Conservation (phyloP, 2,888 invertebrate species). For the Rhopalosiphum nymphaeae region DNA sequence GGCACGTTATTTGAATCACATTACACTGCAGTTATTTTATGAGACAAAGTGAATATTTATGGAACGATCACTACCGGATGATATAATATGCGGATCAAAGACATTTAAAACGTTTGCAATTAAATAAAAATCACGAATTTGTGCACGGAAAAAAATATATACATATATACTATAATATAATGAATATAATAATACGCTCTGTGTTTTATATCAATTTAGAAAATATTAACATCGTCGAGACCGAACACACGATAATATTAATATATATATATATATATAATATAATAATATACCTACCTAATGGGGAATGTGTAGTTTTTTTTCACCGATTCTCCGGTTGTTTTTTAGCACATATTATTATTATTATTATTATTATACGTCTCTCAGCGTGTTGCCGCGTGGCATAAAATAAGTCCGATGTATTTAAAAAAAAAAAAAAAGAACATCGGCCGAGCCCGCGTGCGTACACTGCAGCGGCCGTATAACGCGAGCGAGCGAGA, state of each 20-base stretch:
- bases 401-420: slow-evolving; percentile 11
- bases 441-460: not conserved
- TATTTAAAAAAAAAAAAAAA: not conserved
- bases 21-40: slow-evolving; percentile 35
- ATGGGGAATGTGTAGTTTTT: not conserved
- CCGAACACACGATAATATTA: not conserved
- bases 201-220: slow-evolving; percentile 24
- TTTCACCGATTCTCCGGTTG: not conserved
- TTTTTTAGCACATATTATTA: slow-evolving; percentile 32
- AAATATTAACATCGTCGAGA: slow-evolving; percentile 19
- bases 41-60: slow-evolving; percentile 43
- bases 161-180: not conserved
- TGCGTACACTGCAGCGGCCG: not conserved
- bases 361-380: not conserved
- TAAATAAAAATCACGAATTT: not conserved
- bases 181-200: not conserved
- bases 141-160: not conserved
- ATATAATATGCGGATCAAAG: not conserved
- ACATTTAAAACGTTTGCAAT: not conserved
- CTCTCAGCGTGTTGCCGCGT: slow-evolving; percentile 44
- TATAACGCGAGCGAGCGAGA: not conserved
- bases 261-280: not conserved
- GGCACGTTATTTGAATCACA: slow-evolving; percentile 47
- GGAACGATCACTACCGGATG: slow-evolving; percentile 46
- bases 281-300: not conserved